Base-by-base conservation (phyloP, 92 coral and sea anemone species). In the Blastomussa wellsi region DNA sequence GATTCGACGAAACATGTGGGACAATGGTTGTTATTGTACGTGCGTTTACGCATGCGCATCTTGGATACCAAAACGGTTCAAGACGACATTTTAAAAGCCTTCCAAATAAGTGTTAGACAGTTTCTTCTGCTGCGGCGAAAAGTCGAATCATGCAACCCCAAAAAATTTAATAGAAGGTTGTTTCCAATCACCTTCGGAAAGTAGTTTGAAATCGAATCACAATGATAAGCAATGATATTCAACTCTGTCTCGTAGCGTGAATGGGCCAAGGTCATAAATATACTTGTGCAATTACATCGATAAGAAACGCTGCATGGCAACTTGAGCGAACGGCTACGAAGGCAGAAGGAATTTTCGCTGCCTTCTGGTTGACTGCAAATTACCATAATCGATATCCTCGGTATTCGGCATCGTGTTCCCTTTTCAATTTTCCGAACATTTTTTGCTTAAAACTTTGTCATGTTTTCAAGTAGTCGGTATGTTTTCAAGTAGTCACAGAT, bases 1-100 rank as follows among this genome's bases (percentile, higher is more conserved):
- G 39, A 64, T 15, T 44, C 13, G 28, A 4, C 47, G 33, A 16
- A 8, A 52, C 87, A 71, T 71, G 80, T 82, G 87, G 91, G 83
- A 55, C 74, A 60, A 22, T 62, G 12, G 5, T 39, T 83, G 31
- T 14, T 39, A 64, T 55, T 72, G 33, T 15, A 2, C 53, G 10
- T 20, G 33, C 7, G 13, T 8, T 39, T 4, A 78, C 88, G 84
- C 84, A 85, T 85, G 88, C 71, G 88, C 42, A 1, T 36, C 13
- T 0, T 24, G 12, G 32, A 11, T 14, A 32, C 31, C 32, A 35
- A 60, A 13, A 73, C 11, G 33, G 9, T 69, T 38, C 47, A 36
- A 29, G 70, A 10, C 28, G 33, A 64, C 11, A n/a, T 69, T 17
- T 32, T 36, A 3, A 35, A 20, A 5, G 12, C 6, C 16, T 32